Evolutionary conservation across 2,113 vertebrate species (phyloP), one percentile per base, ranked within the genome.

Genomic region (Aramus guarauna): DNA sequence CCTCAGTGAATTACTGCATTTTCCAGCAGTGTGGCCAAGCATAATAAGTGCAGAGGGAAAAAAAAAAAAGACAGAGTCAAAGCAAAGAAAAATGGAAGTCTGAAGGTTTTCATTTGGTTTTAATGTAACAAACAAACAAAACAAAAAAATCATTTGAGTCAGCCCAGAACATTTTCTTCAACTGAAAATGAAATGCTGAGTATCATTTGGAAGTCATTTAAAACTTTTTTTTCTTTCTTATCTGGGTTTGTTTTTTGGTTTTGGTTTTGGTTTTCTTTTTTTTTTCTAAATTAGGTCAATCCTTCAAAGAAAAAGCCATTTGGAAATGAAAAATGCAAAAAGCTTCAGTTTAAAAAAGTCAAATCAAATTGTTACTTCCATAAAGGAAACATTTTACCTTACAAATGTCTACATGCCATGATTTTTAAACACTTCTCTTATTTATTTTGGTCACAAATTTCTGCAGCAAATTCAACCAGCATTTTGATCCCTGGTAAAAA

Each of bases 1-100:
- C 87, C 95, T 93, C 78, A 83, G 53, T 83, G 90, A 95, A 85
- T 95, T 94, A 92, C 85, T 90, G 93, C 85, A 90, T 96, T 96
- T 97, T 97, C 96, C 96, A 96, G 55, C 4, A 9, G 37, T 9
- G 3, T 58, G 67, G 93, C 96, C 95, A 96, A 97, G 71, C 75
- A 96, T 90, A 97, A 97, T 73, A 97, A 90, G 22, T 47, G 52
- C 1, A 2, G 77, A 91, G 56, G 50, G 50, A 12, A 72, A 92
- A 68, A 67, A 94, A 92, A 85, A 87, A 94, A 92, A 86, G 18
- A 64, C 56, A 55, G 68, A 89, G 84, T 68, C 77, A 94, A 96
- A 87, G 86, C 52, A 92, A 94, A 92, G 63, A 37, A 89, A 84
- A 96, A 86, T 0, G 9, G 69, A 89, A 87, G 62, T 72, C 78